Percentiles rank a stretch among this genome's conserved stretches.
These are phyloP conservation scores for Callocephalon fimbriatum DNA, from an alignment of 2,113 vertebrate genomes.

Conservation along the genomic window DNA sequence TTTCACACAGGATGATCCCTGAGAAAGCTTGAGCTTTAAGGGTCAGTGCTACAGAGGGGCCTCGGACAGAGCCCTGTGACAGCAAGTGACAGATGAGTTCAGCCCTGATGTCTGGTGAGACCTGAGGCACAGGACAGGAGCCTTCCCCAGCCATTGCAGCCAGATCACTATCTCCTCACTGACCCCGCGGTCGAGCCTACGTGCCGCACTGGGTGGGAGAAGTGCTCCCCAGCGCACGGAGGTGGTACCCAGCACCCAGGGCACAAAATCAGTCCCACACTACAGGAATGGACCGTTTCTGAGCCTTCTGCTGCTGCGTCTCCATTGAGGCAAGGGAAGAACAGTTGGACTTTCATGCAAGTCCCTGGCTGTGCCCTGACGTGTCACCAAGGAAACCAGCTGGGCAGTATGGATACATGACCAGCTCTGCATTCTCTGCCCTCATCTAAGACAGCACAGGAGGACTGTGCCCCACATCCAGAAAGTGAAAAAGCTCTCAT, in stretches of 20 bases:
- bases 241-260: background rate
- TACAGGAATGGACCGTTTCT: background rate
- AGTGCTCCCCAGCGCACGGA: background rate
- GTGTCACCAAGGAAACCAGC: background rate
- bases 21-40: background rate
- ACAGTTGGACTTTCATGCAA: background rate
- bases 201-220: background rate
- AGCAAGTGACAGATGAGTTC: background rate
- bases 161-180: background rate
- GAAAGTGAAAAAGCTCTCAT: background rate
- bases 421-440: background rate
- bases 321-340: background rate
- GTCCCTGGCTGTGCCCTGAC: background rate
- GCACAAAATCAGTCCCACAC: rapidly evolving
- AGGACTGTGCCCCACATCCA: background rate
- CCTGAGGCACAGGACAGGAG: background rate
- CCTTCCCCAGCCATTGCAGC: background rate
- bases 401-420: rapidly evolving
- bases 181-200: background rate
- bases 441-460: background rate
- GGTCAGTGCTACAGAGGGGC: background rate
- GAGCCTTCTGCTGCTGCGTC: rapidly evolving
- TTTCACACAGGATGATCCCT: rapidly evolving
- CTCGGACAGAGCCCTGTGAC: rapidly evolving
- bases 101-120: rapidly evolving